Evolutionary conservation across 2,797 vertebrate species (phyloP).

Genomic region (Falco cherrug): DNA sequence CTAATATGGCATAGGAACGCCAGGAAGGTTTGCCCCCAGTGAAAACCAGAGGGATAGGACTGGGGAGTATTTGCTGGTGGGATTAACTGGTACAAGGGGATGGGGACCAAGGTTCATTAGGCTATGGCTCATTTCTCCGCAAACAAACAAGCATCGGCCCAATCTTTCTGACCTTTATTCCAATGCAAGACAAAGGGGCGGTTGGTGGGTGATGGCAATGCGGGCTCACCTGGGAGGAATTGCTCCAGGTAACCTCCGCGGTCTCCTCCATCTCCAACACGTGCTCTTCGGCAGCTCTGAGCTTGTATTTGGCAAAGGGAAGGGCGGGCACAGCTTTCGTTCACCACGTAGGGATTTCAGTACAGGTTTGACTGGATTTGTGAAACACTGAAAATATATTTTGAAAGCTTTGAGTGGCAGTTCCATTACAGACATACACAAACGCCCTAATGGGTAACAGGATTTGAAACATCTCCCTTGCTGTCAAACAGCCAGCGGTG

Average conservation of each 20-base stretch:
- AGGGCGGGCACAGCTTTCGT: background rate
- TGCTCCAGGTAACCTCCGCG: background rate
- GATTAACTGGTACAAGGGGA: background rate
- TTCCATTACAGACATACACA: background rate
- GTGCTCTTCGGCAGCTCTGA: background rate
- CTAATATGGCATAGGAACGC: background rate
- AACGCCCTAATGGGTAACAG: background rate
- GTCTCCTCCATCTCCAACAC: background rate
- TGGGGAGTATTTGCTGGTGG: background rate
- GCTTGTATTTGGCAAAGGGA: background rate
- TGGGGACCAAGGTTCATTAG: background rate
- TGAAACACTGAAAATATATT: background rate
- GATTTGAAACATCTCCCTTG: background rate
- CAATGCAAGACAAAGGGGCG: background rate
- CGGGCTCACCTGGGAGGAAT: background rate
- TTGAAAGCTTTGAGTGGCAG: background rate
- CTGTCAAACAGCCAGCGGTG: background rate
- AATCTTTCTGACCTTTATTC: background rate
- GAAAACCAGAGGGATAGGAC: background rate
- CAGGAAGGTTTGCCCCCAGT: no score
- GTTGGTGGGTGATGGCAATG: background rate
- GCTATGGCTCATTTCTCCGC: background rate
- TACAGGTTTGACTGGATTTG: background rate
- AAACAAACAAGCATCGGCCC: accelerated
- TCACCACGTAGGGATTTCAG: background rate